Evolutionary conservation across 2,797 vertebrate species (phyloP), one percentile per base, ranked within the genome.

Genomic region (Lagocephalus sceleratus): DNA sequence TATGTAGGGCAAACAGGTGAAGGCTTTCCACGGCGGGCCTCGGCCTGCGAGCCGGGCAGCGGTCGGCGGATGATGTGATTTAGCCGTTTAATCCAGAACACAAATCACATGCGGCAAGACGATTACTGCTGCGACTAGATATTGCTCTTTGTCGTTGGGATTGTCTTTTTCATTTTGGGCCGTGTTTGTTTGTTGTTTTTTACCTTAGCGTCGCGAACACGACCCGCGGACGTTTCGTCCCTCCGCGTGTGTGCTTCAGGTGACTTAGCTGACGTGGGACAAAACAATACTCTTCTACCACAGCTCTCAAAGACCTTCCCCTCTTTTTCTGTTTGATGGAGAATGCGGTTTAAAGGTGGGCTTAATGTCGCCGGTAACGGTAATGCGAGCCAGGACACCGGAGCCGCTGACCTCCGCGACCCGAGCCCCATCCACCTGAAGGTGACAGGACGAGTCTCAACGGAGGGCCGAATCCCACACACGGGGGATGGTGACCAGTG

Each of bases 1-100:
- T n/a, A 79, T 78, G 63, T 77, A 66, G 73, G 71, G 35, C 72
- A 68, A 68, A 73, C 61, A 68, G 71, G 76, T 78, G 58, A 62
- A 71, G 54, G 70, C 63, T 63, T 19, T 58, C 53, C 59, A 72
- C 56, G 68, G 26, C 11, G 75, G 66, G 50, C 42, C 63, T 51
- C 6, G 5, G 35, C 20, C 46, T 39, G 32, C 45, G 64, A 66
- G 62, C 50, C 51, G 38, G 47, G 55, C 39, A 43, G 51, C 54
- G 57, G 32, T 60, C 47, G 64, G 55, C 54, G 56, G 52, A 78
- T 70, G 55, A 74, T 75, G 67, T 57, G 53, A 66, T 81, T 73
- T 77, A 55, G 71, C 49, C 53, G 71, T 76, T 73, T 73, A 81
- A 82, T 78, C 74, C 71, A 44, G 20, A 38, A 66, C 54, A 44